phyloP scores from a whole-genome alignment of 1,140 invertebrate genomes.

The Bombus superbus region DNA sequence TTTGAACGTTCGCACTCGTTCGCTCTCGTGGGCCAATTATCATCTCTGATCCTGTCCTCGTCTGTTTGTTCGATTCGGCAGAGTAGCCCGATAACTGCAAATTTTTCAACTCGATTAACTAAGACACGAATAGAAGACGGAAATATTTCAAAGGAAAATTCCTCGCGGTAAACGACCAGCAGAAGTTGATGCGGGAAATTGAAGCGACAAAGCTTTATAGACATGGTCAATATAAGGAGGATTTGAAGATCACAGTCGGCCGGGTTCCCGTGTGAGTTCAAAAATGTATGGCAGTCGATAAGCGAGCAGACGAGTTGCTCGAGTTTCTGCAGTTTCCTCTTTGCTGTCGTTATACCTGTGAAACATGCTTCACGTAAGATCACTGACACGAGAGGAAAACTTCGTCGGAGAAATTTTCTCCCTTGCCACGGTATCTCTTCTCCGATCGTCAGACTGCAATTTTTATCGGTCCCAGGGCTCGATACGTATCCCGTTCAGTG shows the following conservation, averaged over 20 bases:
- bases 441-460: slow-evolving; percentile 41
- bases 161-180: too few relatives aligned
- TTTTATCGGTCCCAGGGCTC: slow-evolving; percentile 35
- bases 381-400: slow-evolving; percentile 38
- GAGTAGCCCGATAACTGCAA: too few relatives aligned
- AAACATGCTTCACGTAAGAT: slow-evolving; percentile 47
- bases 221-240: slow-evolving; percentile 29
- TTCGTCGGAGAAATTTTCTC: slow-evolving; percentile 38
- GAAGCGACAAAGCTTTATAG: slow-evolving; percentile 32
- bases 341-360: slow-evolving; percentile 44
- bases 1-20: neutral
- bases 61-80: too few relatives aligned
- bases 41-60: too few relatives aligned
- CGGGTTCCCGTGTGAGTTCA: slow-evolving; percentile 9
- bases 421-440: slow-evolving; percentile 10
- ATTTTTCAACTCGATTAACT: neutral
- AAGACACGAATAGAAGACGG: too few relatives aligned
- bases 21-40: neutral
- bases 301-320: slow-evolving; percentile 19
- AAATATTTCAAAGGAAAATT: neutral
- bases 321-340: slow-evolving; percentile 32
- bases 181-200: neutral
- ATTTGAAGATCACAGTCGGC: slow-evolving; percentile 35
- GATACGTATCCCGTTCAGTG: slow-evolving; percentile 28
- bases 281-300: slow-evolving; percentile 45